Base-by-base conservation (phyloP, 2,888 invertebrate species). In the Deilephila elpenor region DNA sequence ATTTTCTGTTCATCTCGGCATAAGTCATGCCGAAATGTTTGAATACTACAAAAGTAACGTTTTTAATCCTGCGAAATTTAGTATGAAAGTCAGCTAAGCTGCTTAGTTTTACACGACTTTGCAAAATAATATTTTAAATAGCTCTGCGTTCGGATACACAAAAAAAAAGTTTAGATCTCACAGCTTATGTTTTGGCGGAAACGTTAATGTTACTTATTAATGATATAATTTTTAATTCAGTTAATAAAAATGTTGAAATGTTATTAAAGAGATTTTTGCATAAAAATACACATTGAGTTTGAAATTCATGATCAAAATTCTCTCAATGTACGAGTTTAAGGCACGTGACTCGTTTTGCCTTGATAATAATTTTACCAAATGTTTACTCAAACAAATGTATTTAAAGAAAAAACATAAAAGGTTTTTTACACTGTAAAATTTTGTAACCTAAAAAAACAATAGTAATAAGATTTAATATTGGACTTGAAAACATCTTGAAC, bases 61-160 rank as follows among this genome's bases (percentile, higher is more conserved):
- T 44, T 62, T 67, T 44, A 67, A 67, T 67, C 64, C 64, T 25
- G 19, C 64, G 1, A 32, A 60, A 60, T 44, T 67, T 25, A 67
- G 67, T 67, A 67, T 67, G 67, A 67, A 51, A 67, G 25, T 67
- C 67, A 67, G 67, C 25, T 67, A 67, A 67, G 67, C 67, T 67
- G 67, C 67, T 67, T 67, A 67, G 51, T 67, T 67, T 67, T 67
- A 51, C 67, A 67, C 20, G 67, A 67, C 67, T 51, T 67, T 67
- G 51, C 44, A 64, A 64, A 64, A 64, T 64, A 64, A 67, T 67
- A 25, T 51, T 51, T 67, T 67, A 67, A 67, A 67, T 25, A 51
- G 51, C 14, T 19, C 7, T 25, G 44, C 44, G 67, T 51, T 67
- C 25, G 20, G 44, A 51, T 67, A 67, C 8, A 51, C n/a, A 44